Base-by-base conservation (phyloP, 2,113 vertebrate species). In the Megaleporinus macrocephalus region DNA sequence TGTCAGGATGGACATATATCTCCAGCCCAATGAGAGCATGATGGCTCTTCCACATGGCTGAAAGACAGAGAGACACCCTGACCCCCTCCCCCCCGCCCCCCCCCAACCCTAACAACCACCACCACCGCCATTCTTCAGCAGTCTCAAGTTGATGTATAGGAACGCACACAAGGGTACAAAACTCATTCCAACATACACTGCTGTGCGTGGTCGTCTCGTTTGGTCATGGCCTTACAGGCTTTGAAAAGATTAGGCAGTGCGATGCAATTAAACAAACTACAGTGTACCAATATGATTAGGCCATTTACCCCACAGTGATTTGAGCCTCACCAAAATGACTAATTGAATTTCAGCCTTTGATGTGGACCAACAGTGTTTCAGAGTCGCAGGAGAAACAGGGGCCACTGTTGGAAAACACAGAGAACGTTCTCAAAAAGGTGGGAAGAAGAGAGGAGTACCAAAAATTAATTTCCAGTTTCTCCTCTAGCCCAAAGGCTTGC, bases 31-130 rank as follows among this genome's bases (percentile, higher is more conserved):
- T 90, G 89, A 88, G 91, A 89, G 81, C 11, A 83, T 93, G 92
- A 93, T 93, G 85, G 89, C 88, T 92, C 90, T 88, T 89, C 88
- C 89, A 90, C 90, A 91, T 88, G 91, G 36, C 41, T 1, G 0
- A 73, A 72, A 71, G 41, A 72, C 18, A 66, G 29, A 59, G 1
- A 47, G 24, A n/a, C n/a, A n/a, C n/a, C n/a, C n/a, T n/a, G n/a
- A n/a, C n/a, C n/a, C n/a, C n/a, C n/a, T n/a, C n/a, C n/a, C n/a
- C n/a, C n/a, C n/a, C n/a, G n/a, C n/a, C n/a, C n/a, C n/a, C n/a
- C n/a, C n/a, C n/a, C n/a, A n/a, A n/a, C n/a, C 36, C n/a, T 12
- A 61, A 27, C 71, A 22, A 51, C 41, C 29, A 5, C 62, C 12
- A 16, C 27, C 59, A 26, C 44, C 16, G n/a, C 20, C 27, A 24